A percentile compares a stretch with the other conserved stretches of the same genome.
phyloP scores from a whole-genome alignment of 2,888 invertebrate genomes.

The Lycia hirtaria region DNA sequence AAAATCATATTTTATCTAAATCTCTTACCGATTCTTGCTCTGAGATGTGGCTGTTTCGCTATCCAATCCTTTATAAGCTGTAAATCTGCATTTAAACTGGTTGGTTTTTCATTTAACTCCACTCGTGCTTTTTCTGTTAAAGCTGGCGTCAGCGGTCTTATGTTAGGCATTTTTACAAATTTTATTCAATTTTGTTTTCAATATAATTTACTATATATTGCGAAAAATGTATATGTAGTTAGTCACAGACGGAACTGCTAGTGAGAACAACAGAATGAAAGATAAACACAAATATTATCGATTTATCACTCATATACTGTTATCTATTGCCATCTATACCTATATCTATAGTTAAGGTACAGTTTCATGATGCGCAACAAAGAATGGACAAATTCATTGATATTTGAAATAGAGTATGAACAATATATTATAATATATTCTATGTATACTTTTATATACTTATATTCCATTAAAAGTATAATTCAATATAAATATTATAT shows the following conservation, averaged over 20 bases:
- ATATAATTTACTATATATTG: neutral
- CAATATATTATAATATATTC: too few species aligned
- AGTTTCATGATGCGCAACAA: constrained; percentile 9
- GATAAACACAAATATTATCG: constrained; percentile 30
- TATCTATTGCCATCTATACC: constrained; percentile 33
- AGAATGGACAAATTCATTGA: neutral
- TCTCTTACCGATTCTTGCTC: constrained; percentile 31
- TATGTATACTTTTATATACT: too few species aligned
- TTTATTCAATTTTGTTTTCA: neutral
- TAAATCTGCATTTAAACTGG: constrained; percentile 67
- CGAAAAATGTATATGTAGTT: neutral
- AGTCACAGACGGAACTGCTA: constrained; percentile 12
- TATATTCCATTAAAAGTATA: too few species aligned
- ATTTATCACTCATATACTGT: constrained; percentile 27
- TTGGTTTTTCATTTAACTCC: constrained; percentile 80
- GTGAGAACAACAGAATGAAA: constrained; percentile 14
- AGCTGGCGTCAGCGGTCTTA: constrained; percentile 49
- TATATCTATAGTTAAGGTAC: constrained; percentile 22
- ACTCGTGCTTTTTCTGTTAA: constrained; percentile 63
- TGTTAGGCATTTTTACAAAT: constrained; percentile 40
- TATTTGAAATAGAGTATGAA: too few species aligned
- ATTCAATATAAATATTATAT: too few species aligned
- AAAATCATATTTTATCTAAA: constrained; percentile 30
- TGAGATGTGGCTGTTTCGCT: constrained; percentile 77
- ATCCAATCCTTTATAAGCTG: constrained; percentile 80